Evolutionary conservation across 2,888 invertebrate species (phyloP).

Genomic region (Drosophila tripunctata): DNA sequence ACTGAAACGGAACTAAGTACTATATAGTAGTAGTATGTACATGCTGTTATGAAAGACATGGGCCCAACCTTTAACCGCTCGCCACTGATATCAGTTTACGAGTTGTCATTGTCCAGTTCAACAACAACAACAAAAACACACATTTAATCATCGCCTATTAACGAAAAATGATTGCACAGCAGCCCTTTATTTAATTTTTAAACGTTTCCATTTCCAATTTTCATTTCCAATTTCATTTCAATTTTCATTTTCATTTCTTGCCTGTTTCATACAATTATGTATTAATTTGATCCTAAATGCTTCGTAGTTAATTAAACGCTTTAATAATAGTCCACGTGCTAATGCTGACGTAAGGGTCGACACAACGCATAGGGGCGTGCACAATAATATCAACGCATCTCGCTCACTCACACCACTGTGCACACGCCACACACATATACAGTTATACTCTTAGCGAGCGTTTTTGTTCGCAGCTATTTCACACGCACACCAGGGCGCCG

Average conservation of each 20-base stretch:
- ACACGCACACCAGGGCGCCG: conserved; percentile 10
- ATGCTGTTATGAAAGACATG: conserved; percentile 43
- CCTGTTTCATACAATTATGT: conserved; percentile 47
- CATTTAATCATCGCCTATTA: conserved; percentile 3
- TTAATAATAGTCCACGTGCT: conserved; percentile 82
- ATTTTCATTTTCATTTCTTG: too few relatives aligned
- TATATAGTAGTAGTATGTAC: too few relatives aligned
- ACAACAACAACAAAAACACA: conserved; percentile 7
- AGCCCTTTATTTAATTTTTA: conserved; percentile 8
- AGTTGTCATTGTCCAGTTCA: conserved; percentile 44
- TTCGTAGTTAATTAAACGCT: conserved; percentile 70
- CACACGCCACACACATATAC: conserved; percentile 9
- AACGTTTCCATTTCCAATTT: conserved; percentile 1
- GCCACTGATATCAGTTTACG: conserved; percentile 54
- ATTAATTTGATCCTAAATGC: conserved; percentile 71
- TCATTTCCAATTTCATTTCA: too few relatives aligned
- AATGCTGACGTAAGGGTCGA: conserved; percentile 81
- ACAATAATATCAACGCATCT: conserved; percentile 67
- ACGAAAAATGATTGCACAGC: background rate
- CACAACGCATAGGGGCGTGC: conserved; percentile 80
- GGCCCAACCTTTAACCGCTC: conserved; percentile 55
- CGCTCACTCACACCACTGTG: conserved; percentile 33
- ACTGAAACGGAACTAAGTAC: conserved; percentile 41
- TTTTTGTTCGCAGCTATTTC: conserved; percentile 12
- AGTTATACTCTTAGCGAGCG: conserved; percentile 18